Evolutionary conservation across 1,140 invertebrate genomes (phyloP).

Genomic region (Aphaenogaster rudis): DNA sequence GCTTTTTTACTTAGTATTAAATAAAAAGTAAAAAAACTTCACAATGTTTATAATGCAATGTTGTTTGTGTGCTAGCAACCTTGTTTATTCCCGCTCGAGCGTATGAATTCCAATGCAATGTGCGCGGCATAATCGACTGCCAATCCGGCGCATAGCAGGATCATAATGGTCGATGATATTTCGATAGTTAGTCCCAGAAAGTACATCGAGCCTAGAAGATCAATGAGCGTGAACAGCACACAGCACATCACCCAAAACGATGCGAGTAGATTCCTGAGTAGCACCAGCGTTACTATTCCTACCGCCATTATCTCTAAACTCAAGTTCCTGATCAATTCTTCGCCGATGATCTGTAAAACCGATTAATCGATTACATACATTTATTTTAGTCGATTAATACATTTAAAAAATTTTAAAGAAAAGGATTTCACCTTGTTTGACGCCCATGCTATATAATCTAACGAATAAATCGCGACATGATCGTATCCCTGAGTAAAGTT

Average conservation of each 20-base stretch:
- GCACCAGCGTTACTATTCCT: conserved; percentile 86
- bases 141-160: conserved; percentile 86
- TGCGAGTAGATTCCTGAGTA: conserved; percentile 87
- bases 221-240: conserved; percentile 88
- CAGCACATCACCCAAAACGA: conserved; percentile 86
- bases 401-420: not conserved
- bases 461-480: conserved; percentile 81
- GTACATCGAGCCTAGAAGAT: conserved; percentile 88
- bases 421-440: conserved; percentile 80
- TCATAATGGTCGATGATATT: conserved; percentile 88
- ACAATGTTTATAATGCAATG: not conserved
- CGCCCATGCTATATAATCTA: conserved; percentile 83
- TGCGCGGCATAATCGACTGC: conserved; percentile 89
- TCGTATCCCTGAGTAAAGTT: conserved; percentile 80
- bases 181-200: conserved; percentile 88
- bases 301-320: conserved; percentile 87
- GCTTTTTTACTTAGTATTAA: not conserved
- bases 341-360: conserved; percentile 86
- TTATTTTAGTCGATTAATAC: not conserved
- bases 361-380: not conserved
- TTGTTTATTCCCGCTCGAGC: conserved; percentile 83
- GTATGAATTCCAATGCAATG: conserved; percentile 88
- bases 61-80: conserved; percentile 74
- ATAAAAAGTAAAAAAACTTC: not conserved
- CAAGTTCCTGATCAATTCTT: conserved; percentile 88